phyloP scores from a whole-genome alignment of 2,113 vertebrate species.

The Gambusia holbrooki region DNA sequence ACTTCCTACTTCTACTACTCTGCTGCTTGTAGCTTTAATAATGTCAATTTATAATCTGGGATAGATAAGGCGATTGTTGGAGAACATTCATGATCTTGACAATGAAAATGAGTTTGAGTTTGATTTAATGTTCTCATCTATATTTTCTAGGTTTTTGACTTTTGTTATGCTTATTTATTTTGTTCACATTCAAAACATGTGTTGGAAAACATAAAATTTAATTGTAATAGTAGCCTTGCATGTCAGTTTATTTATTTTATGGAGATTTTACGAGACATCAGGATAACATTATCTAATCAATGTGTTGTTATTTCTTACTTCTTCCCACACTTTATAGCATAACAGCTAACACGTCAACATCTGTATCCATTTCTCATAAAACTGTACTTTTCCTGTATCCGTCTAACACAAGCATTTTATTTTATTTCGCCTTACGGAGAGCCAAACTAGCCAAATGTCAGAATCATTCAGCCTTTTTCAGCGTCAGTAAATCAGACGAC shows the following conservation, averaged over 20 bases:
- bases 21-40: no score
- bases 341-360: no score
- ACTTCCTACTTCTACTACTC: no score
- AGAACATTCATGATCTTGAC: no score
- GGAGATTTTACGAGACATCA: not conserved
- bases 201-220: not conserved
- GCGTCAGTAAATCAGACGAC: conserved; percentile 26
- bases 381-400: not conserved
- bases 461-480: conserved; percentile 5
- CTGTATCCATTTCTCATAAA: not conserved
- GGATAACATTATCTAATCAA: not conserved
- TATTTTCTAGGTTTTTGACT: no score
- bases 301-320: not conserved
- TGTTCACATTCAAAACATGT: no score
- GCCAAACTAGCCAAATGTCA: conserved; percentile 27
- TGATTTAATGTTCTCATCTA: no score
- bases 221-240: no score
- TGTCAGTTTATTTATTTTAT: not conserved
- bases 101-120: no score
- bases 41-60: no score
- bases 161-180: no score
- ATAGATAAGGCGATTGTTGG: no score
- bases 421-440: conserved; percentile 11
- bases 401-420: not conserved
- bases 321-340: not conserved